Evolutionary conservation across 2,113 vertebrate species (phyloP).

Genomic region (Microcebus lehilahytsara): DNA sequence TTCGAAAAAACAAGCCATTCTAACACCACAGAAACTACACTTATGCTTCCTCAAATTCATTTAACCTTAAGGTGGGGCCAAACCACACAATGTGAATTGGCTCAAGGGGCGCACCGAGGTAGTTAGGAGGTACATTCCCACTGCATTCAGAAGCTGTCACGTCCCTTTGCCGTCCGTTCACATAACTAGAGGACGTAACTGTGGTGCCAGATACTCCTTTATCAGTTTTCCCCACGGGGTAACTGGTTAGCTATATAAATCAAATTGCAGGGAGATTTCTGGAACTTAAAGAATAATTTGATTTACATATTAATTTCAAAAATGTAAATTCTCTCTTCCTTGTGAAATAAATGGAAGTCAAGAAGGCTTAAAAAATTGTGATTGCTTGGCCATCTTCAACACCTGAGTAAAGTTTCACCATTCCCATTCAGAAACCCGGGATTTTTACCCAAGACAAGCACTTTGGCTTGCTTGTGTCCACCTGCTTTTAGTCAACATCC

Average conservation of each 20-base stretch:
- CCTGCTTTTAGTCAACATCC: neutral
- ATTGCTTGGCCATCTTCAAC: neutral
- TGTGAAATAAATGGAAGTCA: neutral
- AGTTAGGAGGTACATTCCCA: neutral
- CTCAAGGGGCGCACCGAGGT: neutral
- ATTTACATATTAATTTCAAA: neutral
- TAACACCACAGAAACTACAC: neutral
- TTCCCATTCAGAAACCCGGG: neutral
- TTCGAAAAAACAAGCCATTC: neutral
- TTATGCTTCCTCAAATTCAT: neutral
- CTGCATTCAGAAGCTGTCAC: neutral
- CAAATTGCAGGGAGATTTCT: neutral
- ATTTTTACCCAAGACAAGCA: neutral
- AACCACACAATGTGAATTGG: neutral
- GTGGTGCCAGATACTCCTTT: neutral
- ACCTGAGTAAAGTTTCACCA: neutral
- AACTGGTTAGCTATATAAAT: neutral
- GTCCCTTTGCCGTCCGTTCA: neutral
- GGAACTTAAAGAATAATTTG: neutral
- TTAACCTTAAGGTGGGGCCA: neutral
- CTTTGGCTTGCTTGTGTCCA: neutral
- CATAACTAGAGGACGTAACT: neutral
- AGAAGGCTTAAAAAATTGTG: neutral
- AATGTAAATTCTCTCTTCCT: neutral
- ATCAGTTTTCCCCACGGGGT: neutral